Evolutionary conservation across 2,113 vertebrate species (phyloP), one percentile per base, ranked within the genome.

Genomic region (Sciurus niger): DNA sequence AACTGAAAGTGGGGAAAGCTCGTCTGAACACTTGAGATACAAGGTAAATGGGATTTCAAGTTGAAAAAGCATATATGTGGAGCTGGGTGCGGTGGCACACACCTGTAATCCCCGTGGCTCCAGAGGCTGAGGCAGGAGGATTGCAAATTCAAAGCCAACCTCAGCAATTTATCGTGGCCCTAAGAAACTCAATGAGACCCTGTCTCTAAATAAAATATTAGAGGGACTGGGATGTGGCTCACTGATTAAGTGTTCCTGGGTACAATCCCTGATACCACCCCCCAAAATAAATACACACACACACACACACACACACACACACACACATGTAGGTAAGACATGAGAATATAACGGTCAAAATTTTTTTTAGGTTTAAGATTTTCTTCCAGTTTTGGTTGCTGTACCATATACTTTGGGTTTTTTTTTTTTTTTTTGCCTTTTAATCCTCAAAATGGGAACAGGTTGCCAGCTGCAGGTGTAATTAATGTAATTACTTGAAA

Each of bases 21-120:
- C 93, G 25, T 84, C 37, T 89, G 72, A 88, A 83, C 24, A 74
- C 46, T 84, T 43, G 28, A 93, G 8, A n/a, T 83, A 72, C 32
- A 90, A 87, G 46, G n/a, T 60, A 94, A 93, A 25, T 83, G 9
- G 22, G 40, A 82, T 83, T 87, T 97, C 90, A 65, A 60, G 43
- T 72, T 72, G 72, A 90, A 53, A 76, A 68, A 32, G 32, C 8
- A 34, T 68, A 68, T 11, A 68, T 68, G 13, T 32, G 32, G 32
- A 68, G 63, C 24, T 3, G 28, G 63, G 63, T 48, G 46, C 46
- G 46, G 46, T 48, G 46, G 63, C 28, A 1, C 28, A 67, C 12
- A 7, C 30, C 10, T 67, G 30, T 67, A 67, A 32, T 67, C 63
- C 63, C 11, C 4, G 63, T 4, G 12, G 55, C 55, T 13, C 4